These are phyloP conservation scores for Apamea sordens DNA, from an alignment of 2,888 invertebrate genomes.

Conservation along the genomic window DNA sequence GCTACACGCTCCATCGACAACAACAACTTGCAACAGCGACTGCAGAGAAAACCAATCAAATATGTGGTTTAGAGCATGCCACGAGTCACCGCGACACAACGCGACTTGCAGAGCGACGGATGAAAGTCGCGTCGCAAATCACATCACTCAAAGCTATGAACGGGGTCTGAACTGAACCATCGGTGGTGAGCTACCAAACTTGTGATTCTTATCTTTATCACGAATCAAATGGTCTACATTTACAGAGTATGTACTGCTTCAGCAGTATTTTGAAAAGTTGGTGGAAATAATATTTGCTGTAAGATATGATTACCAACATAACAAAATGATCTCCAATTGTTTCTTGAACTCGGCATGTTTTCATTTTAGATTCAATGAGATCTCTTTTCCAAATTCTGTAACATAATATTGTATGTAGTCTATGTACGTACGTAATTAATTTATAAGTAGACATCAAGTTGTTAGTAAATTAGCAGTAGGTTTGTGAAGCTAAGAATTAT, in stretches of 20 bases:
- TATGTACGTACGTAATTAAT: constrained; percentile 4
- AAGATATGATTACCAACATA: background rate
- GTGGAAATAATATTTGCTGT: background rate
- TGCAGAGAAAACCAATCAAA: background rate
- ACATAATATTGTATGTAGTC: background rate
- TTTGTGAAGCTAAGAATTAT: background rate
- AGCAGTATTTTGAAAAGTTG: background rate
- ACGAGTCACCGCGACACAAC: too few species aligned
- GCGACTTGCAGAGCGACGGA: background rate
- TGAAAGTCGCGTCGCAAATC: background rate
- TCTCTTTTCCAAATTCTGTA: background rate
- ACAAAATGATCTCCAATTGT: too few species aligned
- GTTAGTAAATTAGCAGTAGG: background rate
- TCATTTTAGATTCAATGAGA: background rate
- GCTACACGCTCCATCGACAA: background rate
- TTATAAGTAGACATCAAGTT: constrained; percentile 2
- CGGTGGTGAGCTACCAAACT: background rate
- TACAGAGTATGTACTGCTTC: background rate
- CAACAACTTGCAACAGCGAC: background rate
- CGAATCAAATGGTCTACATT: background rate
- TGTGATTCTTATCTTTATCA: background rate
- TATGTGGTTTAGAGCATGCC: background rate
- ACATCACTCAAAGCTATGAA: background rate
- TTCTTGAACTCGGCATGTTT: background rate
- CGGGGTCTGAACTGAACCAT: background rate